A percentile compares a stretch with the other conserved stretches of the same genome.
Conservation (phyloP, 37 sponge, comb jelly and placozoan genomes). For the Chondrilla cf. caribensis region DNA sequence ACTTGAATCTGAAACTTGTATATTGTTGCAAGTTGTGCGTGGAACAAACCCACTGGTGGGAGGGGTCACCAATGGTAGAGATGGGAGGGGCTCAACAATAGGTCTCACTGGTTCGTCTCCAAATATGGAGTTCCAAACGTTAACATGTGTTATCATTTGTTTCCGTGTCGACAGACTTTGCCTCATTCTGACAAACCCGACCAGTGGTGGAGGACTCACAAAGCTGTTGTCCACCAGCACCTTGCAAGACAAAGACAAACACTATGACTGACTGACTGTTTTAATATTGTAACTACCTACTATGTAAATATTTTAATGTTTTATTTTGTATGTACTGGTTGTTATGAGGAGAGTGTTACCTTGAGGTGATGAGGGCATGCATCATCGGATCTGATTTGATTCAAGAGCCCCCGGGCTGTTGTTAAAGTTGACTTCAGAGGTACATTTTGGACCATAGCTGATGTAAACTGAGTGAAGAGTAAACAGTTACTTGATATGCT, state of each 20-base stretch:
- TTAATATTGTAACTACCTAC: background rate
- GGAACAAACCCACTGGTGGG: constrained; percentile 26
- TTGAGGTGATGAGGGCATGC: constrained; percentile 40
- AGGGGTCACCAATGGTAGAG: background rate
- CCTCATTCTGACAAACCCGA: constrained; percentile 47
- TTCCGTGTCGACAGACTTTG: constrained; percentile 32
- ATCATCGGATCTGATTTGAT: constrained; percentile 23
- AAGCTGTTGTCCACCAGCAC: constrained; percentile 16
- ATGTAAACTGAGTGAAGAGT: constrained; percentile 13
- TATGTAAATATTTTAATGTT: background rate
- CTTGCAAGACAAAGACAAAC: background rate
- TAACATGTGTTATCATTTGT: constrained; percentile 15
- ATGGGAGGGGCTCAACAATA: constrained; percentile 10
- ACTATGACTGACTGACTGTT: background rate
- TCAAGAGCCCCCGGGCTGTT: constrained; percentile 19
- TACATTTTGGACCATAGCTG: background rate
- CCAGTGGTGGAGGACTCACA: constrained; percentile 40
- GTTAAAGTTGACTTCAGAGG: background rate
- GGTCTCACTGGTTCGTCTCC: constrained; percentile 31
- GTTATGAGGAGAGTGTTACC: background rate
- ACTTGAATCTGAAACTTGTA: no score
- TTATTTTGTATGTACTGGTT: background rate
- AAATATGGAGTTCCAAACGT: constrained; percentile 31
- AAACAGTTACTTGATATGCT: no score
- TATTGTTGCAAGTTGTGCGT: no score